Conservation (phyloP, 2,797 vertebrate genomes). For the Meriones psammophilus region DNA sequence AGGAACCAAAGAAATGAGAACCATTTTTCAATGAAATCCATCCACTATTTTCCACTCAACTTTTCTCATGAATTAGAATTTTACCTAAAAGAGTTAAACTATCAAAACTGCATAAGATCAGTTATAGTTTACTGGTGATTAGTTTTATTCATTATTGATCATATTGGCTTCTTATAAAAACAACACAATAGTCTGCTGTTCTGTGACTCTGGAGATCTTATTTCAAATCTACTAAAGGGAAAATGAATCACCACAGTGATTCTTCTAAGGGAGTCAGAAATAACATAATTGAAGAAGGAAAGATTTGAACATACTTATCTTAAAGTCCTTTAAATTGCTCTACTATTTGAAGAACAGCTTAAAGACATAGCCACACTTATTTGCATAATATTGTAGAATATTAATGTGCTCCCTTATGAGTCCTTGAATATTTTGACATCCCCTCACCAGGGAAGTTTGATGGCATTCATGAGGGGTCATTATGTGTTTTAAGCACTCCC, state of each 20-base stretch:
- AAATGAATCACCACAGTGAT: constrained; percentile 39
- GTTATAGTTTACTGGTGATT: constrained; percentile 42
- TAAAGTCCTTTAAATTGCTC: constrained; percentile 67
- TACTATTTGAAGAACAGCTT: constrained; percentile 54
- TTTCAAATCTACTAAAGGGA: constrained; percentile 61
- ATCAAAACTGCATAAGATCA: constrained; percentile 57
- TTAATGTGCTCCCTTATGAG: constrained; percentile 48
- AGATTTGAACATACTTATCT: constrained; percentile 62
- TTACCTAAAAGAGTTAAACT: constrained; percentile 64
- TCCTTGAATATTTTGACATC: constrained; percentile 16
- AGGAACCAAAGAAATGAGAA: background rate
- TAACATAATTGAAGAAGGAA: constrained; percentile 26
- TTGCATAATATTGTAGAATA: constrained; percentile 59
- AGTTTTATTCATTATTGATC: constrained; percentile 52
- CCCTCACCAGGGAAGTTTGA: constrained; percentile 9
- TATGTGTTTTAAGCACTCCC: constrained; percentile 29
- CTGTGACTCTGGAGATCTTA: constrained; percentile 42
- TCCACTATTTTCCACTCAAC: constrained; percentile 34
- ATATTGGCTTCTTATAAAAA: constrained; percentile 56
- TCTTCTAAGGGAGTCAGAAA: constrained; percentile 50
- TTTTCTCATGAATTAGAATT: constrained; percentile 59
- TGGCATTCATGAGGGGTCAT: constrained; percentile 47
- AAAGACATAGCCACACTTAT: constrained; percentile 48
- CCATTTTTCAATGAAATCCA: constrained; percentile 51
- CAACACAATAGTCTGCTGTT: constrained; percentile 32